Evolutionary conservation across 2,888 invertebrate genomes (phyloP).

Genomic region (Eurytoma adleriae): DNA sequence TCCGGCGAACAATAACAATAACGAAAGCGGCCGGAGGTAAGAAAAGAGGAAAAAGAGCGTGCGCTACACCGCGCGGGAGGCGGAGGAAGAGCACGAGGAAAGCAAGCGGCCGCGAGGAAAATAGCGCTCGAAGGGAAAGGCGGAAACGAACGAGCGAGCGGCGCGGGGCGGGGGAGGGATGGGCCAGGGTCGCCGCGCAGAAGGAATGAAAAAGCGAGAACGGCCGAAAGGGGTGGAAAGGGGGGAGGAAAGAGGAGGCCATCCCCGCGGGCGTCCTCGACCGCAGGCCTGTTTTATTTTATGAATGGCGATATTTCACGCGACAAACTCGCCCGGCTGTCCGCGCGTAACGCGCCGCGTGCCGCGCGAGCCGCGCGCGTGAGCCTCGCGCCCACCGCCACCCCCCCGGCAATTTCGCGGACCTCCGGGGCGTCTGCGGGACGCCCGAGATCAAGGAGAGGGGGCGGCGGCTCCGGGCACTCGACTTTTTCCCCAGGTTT

Average conservation of each 20-base stretch:
- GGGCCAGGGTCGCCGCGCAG: neutral
- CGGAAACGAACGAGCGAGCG: conserved; percentile 16
- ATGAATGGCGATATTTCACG: conserved; percentile 76
- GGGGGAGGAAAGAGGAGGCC: conserved; percentile 50
- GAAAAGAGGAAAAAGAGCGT: conserved; percentile 19
- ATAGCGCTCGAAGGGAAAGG: conserved; percentile 1
- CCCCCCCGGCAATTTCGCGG: conserved; percentile 26
- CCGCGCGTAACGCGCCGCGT: conserved; percentile 33
- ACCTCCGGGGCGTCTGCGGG: conserved; percentile 13
- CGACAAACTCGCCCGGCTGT: conserved; percentile 65
- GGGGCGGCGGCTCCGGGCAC: neutral
- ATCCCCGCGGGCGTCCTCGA: conserved; percentile 69
- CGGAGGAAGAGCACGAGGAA: too few relatives aligned
- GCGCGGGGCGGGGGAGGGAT: conserved; percentile 1
- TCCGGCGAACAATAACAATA: conserved; percentile 35
- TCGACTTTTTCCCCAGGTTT: conserved; percentile 44
- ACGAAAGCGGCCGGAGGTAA: conserved; percentile 33
- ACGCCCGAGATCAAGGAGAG: conserved; percentile 23
- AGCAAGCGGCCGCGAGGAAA: conserved; percentile 1
- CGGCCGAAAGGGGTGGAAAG: conserved; percentile 46
- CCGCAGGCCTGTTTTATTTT: conserved; percentile 76
- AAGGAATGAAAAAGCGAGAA: conserved; percentile 26
- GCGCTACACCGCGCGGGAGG: neutral
- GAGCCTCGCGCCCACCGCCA: conserved; percentile 38
- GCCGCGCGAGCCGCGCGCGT: conserved; percentile 34